Evolutionary conservation across 2,113 vertebrate species (phyloP).

Genomic region (Psammodynastes pulverulentus): DNA sequence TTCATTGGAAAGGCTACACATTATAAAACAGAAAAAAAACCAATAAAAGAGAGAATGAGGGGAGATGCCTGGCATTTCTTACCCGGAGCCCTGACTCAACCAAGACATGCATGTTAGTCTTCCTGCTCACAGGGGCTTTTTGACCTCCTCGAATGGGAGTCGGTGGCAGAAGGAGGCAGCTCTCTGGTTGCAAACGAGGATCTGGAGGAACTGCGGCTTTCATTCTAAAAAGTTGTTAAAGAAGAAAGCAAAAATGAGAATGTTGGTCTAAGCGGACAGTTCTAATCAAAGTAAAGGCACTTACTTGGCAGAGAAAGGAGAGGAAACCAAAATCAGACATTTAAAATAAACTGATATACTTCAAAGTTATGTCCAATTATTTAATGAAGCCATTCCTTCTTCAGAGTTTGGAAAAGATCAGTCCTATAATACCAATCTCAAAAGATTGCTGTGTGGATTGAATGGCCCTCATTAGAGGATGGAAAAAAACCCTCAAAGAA

Average conservation of each 20-base stretch:
- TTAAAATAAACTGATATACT: background rate
- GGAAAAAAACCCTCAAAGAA: background rate
- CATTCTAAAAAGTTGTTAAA: constrained; percentile 50
- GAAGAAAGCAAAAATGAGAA: constrained; percentile 10
- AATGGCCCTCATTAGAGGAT: background rate
- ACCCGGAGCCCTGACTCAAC: constrained; percentile 92
- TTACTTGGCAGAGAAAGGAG: background rate
- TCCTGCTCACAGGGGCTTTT: constrained; percentile 82
- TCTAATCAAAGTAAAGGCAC: background rate
- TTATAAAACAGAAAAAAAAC: background rate
- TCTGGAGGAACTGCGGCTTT: constrained; percentile 72
- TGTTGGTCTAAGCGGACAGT: background rate
- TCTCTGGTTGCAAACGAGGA: constrained; percentile 85
- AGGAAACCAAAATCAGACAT: background rate
- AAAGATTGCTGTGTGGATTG: no score
- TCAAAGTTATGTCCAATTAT: background rate
- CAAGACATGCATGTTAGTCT: constrained; percentile 89
- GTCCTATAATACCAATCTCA: background rate
- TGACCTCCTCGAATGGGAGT: constrained; percentile 82
- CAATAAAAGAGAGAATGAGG: background rate
- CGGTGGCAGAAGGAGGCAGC: constrained; percentile 88
- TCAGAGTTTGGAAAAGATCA: background rate
- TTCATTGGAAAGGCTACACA: background rate
- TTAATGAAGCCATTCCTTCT: background rate
- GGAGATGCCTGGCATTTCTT: constrained; percentile 38